Evolutionary conservation across 2,113 vertebrate genomes (phyloP).

Genomic region (Pseudorasbora parva): DNA sequence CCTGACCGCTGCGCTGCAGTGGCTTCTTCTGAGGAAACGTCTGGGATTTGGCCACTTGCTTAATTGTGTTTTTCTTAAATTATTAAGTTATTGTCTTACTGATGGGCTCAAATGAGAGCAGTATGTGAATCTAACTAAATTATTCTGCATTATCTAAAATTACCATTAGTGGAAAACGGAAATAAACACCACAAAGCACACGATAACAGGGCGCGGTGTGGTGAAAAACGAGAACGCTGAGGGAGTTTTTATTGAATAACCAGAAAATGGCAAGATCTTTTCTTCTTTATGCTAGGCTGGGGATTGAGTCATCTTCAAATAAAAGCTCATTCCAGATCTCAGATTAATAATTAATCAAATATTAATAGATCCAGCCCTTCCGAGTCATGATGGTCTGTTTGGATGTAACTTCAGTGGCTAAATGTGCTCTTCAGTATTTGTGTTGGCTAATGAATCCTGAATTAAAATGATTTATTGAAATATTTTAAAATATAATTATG

Average conservation of each 20-base stretch:
- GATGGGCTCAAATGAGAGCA: not conserved
- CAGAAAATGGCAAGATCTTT: not conserved
- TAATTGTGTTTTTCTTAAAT: constrained; percentile 40
- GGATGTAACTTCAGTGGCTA: not conserved
- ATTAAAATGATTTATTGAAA: not conserved
- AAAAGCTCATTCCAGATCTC: constrained; percentile 61
- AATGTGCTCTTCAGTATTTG: constrained; percentile 12
- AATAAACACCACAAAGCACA: constrained; percentile 31
- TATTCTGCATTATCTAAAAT: constrained; percentile 33
- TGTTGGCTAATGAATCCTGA: not conserved
- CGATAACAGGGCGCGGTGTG: not conserved
- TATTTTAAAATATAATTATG: not conserved
- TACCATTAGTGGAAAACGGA: constrained; percentile 24
- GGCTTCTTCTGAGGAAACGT: not conserved
- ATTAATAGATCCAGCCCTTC: constrained; percentile 68
- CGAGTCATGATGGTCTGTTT: constrained; percentile 39
- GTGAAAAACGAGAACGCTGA: not conserved
- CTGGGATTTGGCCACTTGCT: not conserved
- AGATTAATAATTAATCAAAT: constrained; percentile 76
- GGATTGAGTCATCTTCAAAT: constrained; percentile 56
- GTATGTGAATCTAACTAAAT: constrained; percentile 15
- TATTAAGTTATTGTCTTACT: constrained; percentile 14
- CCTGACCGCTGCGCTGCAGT: too few species aligned
- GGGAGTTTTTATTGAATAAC: constrained; percentile 12
- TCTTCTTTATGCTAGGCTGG: constrained; percentile 45